phyloP scores from a whole-genome alignment of 1,140 invertebrate species.

The Drosophila subpulchrella region DNA sequence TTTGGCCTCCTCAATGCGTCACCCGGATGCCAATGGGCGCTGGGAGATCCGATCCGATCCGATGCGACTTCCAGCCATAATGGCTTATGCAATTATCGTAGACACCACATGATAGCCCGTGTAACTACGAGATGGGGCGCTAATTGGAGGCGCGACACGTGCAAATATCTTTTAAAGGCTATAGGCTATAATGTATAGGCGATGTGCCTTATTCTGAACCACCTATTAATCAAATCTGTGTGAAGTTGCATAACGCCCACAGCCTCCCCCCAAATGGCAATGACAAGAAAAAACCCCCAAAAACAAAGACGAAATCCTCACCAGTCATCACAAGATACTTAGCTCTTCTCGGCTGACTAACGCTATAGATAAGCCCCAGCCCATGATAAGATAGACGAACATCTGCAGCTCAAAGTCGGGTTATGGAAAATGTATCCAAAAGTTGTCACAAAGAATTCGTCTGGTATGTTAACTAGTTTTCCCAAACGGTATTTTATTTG shows the following conservation, averaged over 20 bases:
- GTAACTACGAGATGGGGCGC: constrained; percentile 27
- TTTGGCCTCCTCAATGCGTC: constrained; percentile 27
- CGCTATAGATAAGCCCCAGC: constrained; percentile 22
- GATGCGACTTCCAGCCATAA: constrained; percentile 18
- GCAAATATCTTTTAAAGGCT: constrained; percentile 8
- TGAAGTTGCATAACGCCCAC: constrained; percentile 21
- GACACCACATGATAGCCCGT: constrained; percentile 36
- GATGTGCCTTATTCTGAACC: background rate
- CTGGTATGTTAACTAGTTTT: constrained; percentile 21
- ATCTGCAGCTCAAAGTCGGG: background rate
- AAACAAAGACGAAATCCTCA: constrained; percentile 25
- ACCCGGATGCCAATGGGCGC: constrained; percentile 5
- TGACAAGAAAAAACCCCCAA: constrained; percentile 37
- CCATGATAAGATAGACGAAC: constrained; percentile 28
- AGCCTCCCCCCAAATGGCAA: constrained; percentile 17
- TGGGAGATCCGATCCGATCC: background rate
- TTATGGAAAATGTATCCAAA: constrained; percentile 28
- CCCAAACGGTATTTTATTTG: background rate
- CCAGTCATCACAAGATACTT: constrained; percentile 43
- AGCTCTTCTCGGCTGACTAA: constrained; percentile 41
- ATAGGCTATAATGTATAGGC: background rate
- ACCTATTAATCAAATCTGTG: constrained; percentile 47
- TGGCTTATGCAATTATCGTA: constrained; percentile 44
- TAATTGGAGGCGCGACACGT: constrained; percentile 44
- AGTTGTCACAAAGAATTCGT: constrained; percentile 4